Conservation (phyloP, 2,113 vertebrate genomes). For the Hystrix cristata region DNA sequence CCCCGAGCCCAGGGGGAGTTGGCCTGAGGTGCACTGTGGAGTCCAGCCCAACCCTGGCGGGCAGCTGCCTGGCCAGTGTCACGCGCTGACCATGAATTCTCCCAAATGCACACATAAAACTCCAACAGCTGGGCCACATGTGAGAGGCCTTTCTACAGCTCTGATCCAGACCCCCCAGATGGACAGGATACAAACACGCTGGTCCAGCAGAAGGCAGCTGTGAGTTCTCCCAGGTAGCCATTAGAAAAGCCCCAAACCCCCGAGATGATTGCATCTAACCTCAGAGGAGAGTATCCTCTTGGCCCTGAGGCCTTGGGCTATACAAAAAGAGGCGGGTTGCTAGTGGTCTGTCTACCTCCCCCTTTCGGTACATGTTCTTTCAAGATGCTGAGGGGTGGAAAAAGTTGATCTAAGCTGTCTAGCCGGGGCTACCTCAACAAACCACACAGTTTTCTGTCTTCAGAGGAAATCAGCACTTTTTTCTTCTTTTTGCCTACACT, state of each 20-base stretch:
- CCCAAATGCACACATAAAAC: constrained; percentile 77
- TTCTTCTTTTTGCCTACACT: not conserved
- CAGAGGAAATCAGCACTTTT: constrained; percentile 61
- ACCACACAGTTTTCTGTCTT: constrained; percentile 60
- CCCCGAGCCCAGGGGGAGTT: not conserved
- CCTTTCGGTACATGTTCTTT: constrained; percentile 50
- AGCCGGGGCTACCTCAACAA: constrained; percentile 37
- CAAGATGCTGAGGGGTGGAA: constrained; percentile 63
- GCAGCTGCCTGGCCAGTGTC: constrained; percentile 43
- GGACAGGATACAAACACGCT: constrained; percentile 84
- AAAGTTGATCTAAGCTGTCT: constrained; percentile 63
- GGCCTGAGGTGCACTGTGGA: not conserved
- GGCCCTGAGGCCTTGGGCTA: constrained; percentile 31
- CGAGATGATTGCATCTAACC: constrained; percentile 66
- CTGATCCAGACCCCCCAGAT: constrained; percentile 75
- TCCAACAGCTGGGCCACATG: constrained; percentile 87
- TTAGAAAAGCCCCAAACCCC: constrained; percentile 73
- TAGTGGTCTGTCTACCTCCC: constrained; percentile 4
- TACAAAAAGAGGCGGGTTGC: constrained; percentile 48
- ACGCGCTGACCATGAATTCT: constrained; percentile 55
- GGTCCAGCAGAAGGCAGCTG: constrained; percentile 85
- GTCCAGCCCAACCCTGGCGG: constrained; percentile 42
- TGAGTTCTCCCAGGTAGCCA: constrained; percentile 85
- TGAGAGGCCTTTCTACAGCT: constrained; percentile 78
- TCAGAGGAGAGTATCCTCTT: constrained; percentile 81